These are phyloP conservation scores for Trachops cirrhosus DNA, from an alignment of 2,797 vertebrate species.

Conservation along the genomic window DNA sequence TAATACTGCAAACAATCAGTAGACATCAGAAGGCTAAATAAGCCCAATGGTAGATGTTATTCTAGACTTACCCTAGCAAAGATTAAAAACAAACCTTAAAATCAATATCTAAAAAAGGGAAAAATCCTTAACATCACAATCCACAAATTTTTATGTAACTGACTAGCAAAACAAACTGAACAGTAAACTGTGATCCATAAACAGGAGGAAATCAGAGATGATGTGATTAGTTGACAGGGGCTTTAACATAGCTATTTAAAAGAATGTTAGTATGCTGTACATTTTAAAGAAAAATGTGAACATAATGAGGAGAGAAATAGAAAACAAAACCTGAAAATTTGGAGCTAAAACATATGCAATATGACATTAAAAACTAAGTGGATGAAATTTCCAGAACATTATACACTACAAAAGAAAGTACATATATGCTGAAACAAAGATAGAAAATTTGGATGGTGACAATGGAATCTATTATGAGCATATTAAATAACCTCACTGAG, in stretches of 20 bases:
- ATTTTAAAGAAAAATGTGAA: background rate
- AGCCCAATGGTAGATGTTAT: background rate
- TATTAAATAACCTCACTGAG: background rate
- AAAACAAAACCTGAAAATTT: conserved; percentile 7
- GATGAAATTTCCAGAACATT: background rate
- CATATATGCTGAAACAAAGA: background rate
- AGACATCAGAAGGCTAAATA: background rate
- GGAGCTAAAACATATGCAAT: background rate
- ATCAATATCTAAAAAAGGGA: background rate
- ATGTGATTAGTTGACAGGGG: background rate
- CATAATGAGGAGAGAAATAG: background rate
- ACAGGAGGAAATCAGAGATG: background rate
- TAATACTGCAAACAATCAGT: background rate
- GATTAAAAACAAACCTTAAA: background rate
- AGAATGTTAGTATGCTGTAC: background rate
- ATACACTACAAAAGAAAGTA: background rate
- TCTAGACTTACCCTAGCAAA: background rate
- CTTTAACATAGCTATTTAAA: background rate
- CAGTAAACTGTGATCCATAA: background rate
- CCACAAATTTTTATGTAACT: background rate
- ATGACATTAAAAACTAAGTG: background rate
- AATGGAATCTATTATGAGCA: background rate
- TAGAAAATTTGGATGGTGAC: background rate
- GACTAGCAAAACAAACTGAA: background rate
- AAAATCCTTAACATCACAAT: background rate